phyloP scores from a whole-genome alignment of 2,113 vertebrate genomes.

The Labrus mixtus region DNA sequence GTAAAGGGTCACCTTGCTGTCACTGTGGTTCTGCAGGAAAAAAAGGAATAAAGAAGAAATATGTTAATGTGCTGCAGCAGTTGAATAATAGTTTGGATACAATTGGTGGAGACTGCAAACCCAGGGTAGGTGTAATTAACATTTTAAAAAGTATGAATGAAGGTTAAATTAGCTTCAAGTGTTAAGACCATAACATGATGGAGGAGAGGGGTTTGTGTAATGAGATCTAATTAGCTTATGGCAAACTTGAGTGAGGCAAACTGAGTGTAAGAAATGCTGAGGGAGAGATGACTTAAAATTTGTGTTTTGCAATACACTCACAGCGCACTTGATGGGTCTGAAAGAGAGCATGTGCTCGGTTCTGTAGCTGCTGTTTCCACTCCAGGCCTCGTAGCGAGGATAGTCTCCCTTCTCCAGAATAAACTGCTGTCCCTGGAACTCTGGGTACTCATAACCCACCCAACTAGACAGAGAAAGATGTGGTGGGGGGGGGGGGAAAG shows the following conservation, averaged over 20 bases:
- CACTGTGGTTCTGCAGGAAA: constrained; percentile 90
- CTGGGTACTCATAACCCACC: constrained; percentile 94
- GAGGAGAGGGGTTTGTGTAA: neutral
- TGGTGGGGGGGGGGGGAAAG: too few relatives aligned
- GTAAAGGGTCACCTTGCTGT: constrained; percentile 93
- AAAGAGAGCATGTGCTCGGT: constrained; percentile 96
- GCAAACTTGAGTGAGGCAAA: neutral
- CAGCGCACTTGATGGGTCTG: constrained; percentile 92
- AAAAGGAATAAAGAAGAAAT: neutral
- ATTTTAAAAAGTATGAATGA: too few relatives aligned
- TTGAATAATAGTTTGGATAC: too few relatives aligned
- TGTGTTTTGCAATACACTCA: constrained; percentile 75
- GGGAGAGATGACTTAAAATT: too few relatives aligned
- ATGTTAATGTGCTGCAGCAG: neutral
- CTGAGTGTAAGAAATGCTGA: neutral
- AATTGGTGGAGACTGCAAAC: too few relatives aligned
- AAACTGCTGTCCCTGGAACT: constrained; percentile 98
- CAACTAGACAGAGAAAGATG: constrained; percentile 79
- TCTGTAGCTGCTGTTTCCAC: constrained; percentile 93
- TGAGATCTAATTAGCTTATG: neutral
- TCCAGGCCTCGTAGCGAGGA: constrained; percentile 94
- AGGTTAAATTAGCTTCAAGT: too few relatives aligned
- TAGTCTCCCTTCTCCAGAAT: constrained; percentile 98
- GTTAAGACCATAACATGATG: too few relatives aligned
- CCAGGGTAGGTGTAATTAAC: too few relatives aligned